These are phyloP conservation scores for Cheilosia pagana DNA, from an alignment of 2,888 invertebrate species.

Conservation along the genomic window DNA sequence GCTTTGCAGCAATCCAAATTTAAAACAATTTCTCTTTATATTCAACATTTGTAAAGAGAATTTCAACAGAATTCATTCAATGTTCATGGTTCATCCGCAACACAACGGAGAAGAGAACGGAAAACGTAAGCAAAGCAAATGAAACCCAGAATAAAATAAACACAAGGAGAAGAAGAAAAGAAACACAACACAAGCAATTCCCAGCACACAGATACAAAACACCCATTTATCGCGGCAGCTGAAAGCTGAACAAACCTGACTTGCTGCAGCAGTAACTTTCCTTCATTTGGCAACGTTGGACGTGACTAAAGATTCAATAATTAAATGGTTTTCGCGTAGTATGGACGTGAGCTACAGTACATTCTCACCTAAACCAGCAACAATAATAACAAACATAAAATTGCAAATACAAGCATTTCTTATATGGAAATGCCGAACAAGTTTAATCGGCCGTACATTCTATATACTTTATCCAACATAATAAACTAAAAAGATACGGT, in stretches of 20 bases:
- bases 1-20: too few species aligned
- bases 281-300: conserved; percentile 55
- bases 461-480: conserved; percentile 70
- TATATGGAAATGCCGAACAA: conserved; percentile 69
- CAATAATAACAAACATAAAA: conserved; percentile 41
- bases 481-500: conserved; percentile 48
- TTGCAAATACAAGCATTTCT: conserved; percentile 56
- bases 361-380: conserved; percentile 49
- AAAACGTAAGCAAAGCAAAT: too few species aligned
- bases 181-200: neutral
- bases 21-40: too few species aligned
- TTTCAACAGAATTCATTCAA: too few species aligned
- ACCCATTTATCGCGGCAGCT: neutral
- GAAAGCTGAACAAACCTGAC: neutral
- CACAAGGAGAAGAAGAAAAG: neutral
- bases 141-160: neutral
- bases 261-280: conserved; percentile 46
- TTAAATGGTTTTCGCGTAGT: conserved; percentile 77
- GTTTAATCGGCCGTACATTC: conserved; percentile 63
- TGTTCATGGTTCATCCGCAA: too few species aligned
- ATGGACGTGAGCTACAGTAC: conserved; percentile 76
- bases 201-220: too few species aligned
- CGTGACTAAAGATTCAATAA: conserved; percentile 75
- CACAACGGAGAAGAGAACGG: too few species aligned
- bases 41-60: too few species aligned